Evolutionary conservation across 1,140 invertebrate genomes (phyloP).

Genomic region (Pseudachorutes palmiensis): DNA sequence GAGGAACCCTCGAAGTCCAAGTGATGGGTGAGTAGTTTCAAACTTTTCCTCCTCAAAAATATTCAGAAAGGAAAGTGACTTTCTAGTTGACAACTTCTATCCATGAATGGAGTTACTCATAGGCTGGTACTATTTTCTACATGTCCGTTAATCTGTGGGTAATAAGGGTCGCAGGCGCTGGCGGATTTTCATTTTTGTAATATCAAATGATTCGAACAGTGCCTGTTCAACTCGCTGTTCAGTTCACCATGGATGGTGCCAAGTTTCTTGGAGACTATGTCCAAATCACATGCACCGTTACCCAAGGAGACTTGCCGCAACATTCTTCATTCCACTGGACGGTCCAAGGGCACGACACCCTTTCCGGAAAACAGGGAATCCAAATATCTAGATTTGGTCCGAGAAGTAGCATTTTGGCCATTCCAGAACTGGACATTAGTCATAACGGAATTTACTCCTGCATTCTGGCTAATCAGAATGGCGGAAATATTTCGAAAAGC

Average conservation of each 20-base stretch:
- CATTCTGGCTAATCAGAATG: conserved; percentile 56
- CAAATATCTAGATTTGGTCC: conserved; percentile 53
- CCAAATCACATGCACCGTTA: conserved; percentile 29
- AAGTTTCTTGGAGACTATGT: conserved; percentile 20
- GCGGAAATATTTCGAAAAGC: conserved; percentile 52
- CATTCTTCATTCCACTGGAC: conserved; percentile 16
- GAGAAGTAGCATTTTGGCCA: conserved; percentile 62
- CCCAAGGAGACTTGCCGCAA: conserved; percentile 34
- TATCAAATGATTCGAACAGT: background rate
- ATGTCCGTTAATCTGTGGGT: too few species aligned
- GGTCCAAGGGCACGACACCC: conserved; percentile 35
- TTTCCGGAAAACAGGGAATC: conserved; percentile 45
- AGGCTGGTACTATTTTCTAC: too few species aligned
- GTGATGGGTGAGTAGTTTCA: conserved; percentile 73
- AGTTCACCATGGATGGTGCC: background rate
- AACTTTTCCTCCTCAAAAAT: background rate
- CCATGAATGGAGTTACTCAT: too few species aligned
- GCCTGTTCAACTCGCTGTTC: background rate
- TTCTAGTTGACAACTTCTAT: background rate
- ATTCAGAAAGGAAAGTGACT: background rate
- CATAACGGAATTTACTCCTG: conserved; percentile 74
- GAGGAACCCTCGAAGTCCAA: conserved; percentile 80
- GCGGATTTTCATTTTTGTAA: too few species aligned
- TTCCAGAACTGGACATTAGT: conserved; percentile 61
- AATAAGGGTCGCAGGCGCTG: too few species aligned